Conservation (phyloP, 1,140 invertebrate species). For the Drosophila sucinea region DNA sequence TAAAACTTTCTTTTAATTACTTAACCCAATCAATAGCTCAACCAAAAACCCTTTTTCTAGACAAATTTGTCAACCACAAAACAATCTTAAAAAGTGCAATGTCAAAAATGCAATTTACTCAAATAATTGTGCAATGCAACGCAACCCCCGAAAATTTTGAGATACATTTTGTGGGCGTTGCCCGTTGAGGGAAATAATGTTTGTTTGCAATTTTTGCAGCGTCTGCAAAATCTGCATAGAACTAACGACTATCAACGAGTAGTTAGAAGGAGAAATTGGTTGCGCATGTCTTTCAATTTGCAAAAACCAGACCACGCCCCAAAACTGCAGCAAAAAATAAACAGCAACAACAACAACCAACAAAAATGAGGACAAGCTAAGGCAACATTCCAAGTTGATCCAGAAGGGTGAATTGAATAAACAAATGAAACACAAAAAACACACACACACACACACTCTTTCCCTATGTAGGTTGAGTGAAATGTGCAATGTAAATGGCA, state of each 20-base stretch:
- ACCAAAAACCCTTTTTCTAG: neutral
- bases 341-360: neutral
- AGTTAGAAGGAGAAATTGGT: constrained; percentile 55
- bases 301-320: constrained; percentile 53
- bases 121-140: constrained; percentile 46
- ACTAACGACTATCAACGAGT: neutral
- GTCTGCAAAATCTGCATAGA: constrained; percentile 79
- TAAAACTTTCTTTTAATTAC: neutral
- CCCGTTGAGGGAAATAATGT: constrained; percentile 32
- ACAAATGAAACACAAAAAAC: constrained; percentile 30
- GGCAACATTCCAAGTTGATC: constrained; percentile 47
- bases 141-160: constrained; percentile 40
- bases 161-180: constrained; percentile 65
- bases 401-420: constrained; percentile 69
- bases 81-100: constrained; percentile 46
- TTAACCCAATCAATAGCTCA: neutral
- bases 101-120: constrained; percentile 60
- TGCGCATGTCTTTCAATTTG: constrained; percentile 62
- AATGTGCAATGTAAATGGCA: constrained; percentile 41
- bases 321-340: constrained; percentile 31
- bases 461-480: constrained; percentile 10
- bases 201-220: constrained; percentile 55
- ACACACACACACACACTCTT: constrained; percentile 1
- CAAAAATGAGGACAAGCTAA: constrained; percentile 17
- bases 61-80: neutral